Evolutionary conservation across 2,113 vertebrate species (phyloP), one percentile per base, ranked within the genome.

Genomic region (Psettodes erumei): DNA sequence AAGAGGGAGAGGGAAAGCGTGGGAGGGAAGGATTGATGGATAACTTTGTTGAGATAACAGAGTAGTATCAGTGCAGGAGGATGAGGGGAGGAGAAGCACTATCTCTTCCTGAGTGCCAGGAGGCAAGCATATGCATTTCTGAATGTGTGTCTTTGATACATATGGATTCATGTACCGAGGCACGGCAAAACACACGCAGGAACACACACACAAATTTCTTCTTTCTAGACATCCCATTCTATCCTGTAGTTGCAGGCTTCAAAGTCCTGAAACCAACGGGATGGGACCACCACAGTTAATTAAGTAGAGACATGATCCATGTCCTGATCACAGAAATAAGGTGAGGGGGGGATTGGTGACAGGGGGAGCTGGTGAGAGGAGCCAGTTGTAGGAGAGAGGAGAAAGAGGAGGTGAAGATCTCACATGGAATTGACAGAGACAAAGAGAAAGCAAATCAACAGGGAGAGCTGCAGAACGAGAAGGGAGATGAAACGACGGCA

Each of bases 11-110:
- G 71, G 77, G 68, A 38, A 51, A 30, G 40, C 38, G 70, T 77
- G 25, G 68, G 84, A 66, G 64, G 62, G 47, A 23, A 28, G 70
- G 71, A 74, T 61, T 77, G 82, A 85, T 76, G 56, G 74, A 60
- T 62, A 53, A 75, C 86, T 90, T 84, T 85, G 85, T 84, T 82
- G 67, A 73, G 89, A 90, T 87, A 90, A 88, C 87, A 79, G 75
- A 78, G 79, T 60, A 23, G 61, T 65, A 68, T 77, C 73, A 59
- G 35, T 3, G 25, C 82, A 0, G 1, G 10, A 5, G 50, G 45
- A 66, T 12, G 71, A 71, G 32, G 64, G 71, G 69, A 47, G 59
- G 54, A 40, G 83, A 70, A 55, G 48, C 65, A 1, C 58, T 71
- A 77, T 82, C 68, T 81, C 50, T 43, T 59, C 58, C 64, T 66